Evolutionary conservation across 2,888 invertebrate species (phyloP), one percentile per base, ranked within the genome.

Genomic region (Mesochorus sp.): DNA sequence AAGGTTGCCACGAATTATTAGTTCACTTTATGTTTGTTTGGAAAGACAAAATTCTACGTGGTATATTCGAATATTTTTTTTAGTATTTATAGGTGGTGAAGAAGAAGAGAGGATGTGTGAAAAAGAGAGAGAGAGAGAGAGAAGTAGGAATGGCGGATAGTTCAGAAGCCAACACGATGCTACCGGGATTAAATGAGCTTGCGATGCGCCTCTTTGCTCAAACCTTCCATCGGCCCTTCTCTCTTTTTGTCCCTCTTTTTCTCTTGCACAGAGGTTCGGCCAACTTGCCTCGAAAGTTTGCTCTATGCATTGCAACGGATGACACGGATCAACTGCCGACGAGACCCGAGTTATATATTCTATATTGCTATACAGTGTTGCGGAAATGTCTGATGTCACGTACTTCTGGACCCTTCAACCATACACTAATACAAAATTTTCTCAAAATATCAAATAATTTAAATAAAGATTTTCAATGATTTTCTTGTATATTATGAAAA

Each of bases 261-360:
- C 26, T 44, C 44, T 28, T 37, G 31, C 53, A 44, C 31, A 53
- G 34, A 55, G 24, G 6, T 17, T 67, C 12, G 12, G 26, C 53
- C 3, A 72, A 72, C 53, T 72, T 67, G 12, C 34, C 17, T 5
- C 24, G 37, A 51, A 76, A 76, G 72, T 72, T 76, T 53, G 34
- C 24, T 47, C 6, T 42, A 53, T 34, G 53, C 64, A 71, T 59
- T 59, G 42, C 51, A 66, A 51, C 24, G 44, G n/a, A 14, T 39
- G 51, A 51, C 42, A 76, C n/a, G 51, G 39, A 59, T 61, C 59
- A 76, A 71, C 59, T 62, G 19, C 64, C 59, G 44, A 19, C 21
- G 37, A 59, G 59, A 17, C 6, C 17, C 34, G 14, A 61, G 12
- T 31, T 28, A n/a, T 51, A 10, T 24, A 17, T n/a, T n/a, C n/a